These are phyloP conservation scores for Wiebesia pumilae DNA, from an alignment of 1,140 invertebrate genomes.

Conservation along the genomic window DNA sequence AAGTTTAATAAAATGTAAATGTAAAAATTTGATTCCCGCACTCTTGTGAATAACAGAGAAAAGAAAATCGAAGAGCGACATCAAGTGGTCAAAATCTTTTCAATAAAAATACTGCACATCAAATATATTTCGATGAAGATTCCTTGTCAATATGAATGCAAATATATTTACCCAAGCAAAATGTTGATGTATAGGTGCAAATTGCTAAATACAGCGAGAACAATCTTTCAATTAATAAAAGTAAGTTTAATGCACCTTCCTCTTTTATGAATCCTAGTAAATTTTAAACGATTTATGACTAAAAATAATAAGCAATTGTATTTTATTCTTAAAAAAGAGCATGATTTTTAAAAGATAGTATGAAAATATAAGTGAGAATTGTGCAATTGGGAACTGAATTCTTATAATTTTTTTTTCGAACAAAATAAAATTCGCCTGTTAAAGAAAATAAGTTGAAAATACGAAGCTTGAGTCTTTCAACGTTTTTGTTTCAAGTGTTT, in stretches of 20 bases:
- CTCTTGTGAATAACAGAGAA: background rate
- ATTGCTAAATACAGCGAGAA: background rate
- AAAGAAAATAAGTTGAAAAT: too few relatives aligned
- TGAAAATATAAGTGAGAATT: background rate
- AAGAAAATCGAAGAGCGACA: background rate
- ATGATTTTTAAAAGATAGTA: background rate
- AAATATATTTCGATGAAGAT: background rate
- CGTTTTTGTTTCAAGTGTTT: too few relatives aligned
- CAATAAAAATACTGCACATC: background rate
- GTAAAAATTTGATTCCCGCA: too few relatives aligned
- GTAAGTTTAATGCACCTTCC: background rate
- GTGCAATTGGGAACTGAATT: too few relatives aligned
- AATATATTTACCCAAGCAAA: background rate
- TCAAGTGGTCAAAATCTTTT: background rate
- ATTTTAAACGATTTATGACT: background rate
- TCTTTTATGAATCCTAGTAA: background rate
- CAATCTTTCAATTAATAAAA: background rate
- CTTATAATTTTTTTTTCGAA: too few relatives aligned
- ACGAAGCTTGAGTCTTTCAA: too few relatives aligned
- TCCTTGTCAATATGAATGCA: background rate
- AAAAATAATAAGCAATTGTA: background rate
- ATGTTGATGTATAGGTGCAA: background rate
- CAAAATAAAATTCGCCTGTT: too few relatives aligned
- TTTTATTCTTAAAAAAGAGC: background rate
- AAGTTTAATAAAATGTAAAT: too few relatives aligned